Evolutionary conservation across 2,888 invertebrate species (phyloP).

Genomic region (Drosophila neonasuta): DNA sequence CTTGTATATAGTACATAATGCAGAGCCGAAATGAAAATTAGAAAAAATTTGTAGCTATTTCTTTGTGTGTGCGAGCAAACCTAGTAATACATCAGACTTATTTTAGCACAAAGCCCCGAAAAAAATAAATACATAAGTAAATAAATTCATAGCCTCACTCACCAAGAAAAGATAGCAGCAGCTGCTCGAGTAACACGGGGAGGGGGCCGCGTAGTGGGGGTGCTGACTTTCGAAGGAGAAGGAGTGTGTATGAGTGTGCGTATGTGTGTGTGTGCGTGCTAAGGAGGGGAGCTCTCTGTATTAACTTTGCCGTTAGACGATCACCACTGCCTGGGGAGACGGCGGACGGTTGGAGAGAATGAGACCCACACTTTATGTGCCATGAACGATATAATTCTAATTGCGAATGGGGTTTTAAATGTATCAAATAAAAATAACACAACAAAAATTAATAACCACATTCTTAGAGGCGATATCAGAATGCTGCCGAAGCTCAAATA

Average conservation of each 20-base stretch:
- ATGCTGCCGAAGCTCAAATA: background rate
- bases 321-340: constrained; percentile 19
- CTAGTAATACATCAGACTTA: constrained; percentile 75
- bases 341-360: constrained; percentile 10
- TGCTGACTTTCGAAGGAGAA: constrained; percentile 12
- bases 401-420: constrained; percentile 39
- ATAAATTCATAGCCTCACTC: constrained; percentile 49
- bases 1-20: constrained; percentile 48
- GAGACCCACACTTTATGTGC: constrained; percentile 53
- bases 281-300: constrained; percentile 15
- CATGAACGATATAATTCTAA: constrained; percentile 57
- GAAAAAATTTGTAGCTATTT: constrained; percentile 53
- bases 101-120: constrained; percentile 72
- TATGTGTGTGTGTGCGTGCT: constrained; percentile 6
- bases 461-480: background rate
- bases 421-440: constrained; percentile 8
- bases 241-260: constrained; percentile 1
- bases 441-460: constrained; percentile 8
- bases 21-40: constrained; percentile 56
- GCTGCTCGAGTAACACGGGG: constrained; percentile 29
- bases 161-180: constrained; percentile 51
- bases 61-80: constrained; percentile 50
- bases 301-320: constrained; percentile 33
- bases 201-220: constrained; percentile 3
- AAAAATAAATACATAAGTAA: constrained; percentile 66